Base-by-base conservation (phyloP, 2,113 vertebrate genomes). In the Psittacula cyanocephala region DNA sequence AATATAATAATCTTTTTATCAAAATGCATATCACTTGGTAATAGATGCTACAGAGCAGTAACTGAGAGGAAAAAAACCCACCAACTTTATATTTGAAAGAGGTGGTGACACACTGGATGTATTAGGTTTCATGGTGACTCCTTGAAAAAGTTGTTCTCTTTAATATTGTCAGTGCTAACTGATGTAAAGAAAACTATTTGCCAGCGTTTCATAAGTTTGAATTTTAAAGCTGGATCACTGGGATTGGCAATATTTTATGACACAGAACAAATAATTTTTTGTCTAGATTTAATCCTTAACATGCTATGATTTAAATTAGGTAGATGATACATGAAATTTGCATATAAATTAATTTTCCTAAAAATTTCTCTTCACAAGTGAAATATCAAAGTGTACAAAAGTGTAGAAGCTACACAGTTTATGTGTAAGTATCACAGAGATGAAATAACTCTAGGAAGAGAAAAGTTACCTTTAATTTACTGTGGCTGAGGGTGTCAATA, bases 391-490 rank as follows among this genome's bases (percentile, higher is more conserved):
- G n/a, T 19, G 14, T 41, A 64, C 6, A 33, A 46, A 86, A 55
- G 20, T 41, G 17, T 50, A 87, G 37, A 57, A 87, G 33, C 6
- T 52, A 11, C 43, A 79, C 4, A 57, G 33, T 7, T 53, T 37
- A n/a, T 27, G 11, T 13, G 7, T 43, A 52, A 64, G n/a, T 47
- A 33, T 6, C 2, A 2, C 37, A 25, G 8, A 0, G 2, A 25
- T 19, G 29, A 68, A 75, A 6, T 7, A 71, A 5, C 2, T 71
- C n/a, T 25, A n/a, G 33, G 9, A 0, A 86, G 43, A 85, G 13
- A 65, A 31, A 85, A 69, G 39, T 52, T 86, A 57, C 7, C 44
- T 37, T 52, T 39, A 29, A 44, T 4, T 63, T 70, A 69, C 55
- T n/a, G 13, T 35, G 22, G 5, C 27, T 85, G 39, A 28, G 6